Base-by-base conservation (phyloP, 2,888 invertebrate species). In the Oxycera nigricornis region DNA sequence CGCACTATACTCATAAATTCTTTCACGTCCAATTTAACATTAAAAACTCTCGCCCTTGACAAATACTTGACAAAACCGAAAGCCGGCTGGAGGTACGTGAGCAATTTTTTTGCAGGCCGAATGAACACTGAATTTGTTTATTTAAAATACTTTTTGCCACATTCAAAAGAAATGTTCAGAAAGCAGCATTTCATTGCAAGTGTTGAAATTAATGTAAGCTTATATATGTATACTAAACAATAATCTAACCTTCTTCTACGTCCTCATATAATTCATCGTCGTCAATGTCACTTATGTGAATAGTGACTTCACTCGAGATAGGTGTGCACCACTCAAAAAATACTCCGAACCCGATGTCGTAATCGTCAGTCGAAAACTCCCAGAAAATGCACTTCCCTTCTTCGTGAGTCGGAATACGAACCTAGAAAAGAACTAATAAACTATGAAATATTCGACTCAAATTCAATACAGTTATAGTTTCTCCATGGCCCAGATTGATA, bases 361-460 rank as follows among this genome's bases (percentile, higher is more conserved):
- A 99, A 82, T 92, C 91, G 84, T 99, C 99, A 0, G 99, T 98
- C 14, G 98, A 97, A 85, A 99, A 99, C 87, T 99, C 99, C 98
- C 98, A 99, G 86, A 97, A 98, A 46, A 99, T 88, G 80, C 95
- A 93, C 1, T 93, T 91, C 0, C 98, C 98, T 80, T 95, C 93
- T 77, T 93, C 91, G 83, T 97, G 96, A 0, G 99, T 99, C 7
- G 99, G 99, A 72, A 99, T 98, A 46, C 98, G 88, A 2, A 92
- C 90, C 91, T 85, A 52, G 7, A 46, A 67, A 57, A 24, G 88
- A 2, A 93, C 90, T 91, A 84, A 52, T 7, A 35, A 67, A 59
- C 9, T 28, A 30, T 59, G 6, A 24, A 4, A 3, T 14, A 14
- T 7, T 28, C 2, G n/a, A 11, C n/a, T 59, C n/a, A 9, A 22